Base-by-base conservation (phyloP, 2,888 invertebrate genomes). In the Coleophora flavipennella region DNA sequence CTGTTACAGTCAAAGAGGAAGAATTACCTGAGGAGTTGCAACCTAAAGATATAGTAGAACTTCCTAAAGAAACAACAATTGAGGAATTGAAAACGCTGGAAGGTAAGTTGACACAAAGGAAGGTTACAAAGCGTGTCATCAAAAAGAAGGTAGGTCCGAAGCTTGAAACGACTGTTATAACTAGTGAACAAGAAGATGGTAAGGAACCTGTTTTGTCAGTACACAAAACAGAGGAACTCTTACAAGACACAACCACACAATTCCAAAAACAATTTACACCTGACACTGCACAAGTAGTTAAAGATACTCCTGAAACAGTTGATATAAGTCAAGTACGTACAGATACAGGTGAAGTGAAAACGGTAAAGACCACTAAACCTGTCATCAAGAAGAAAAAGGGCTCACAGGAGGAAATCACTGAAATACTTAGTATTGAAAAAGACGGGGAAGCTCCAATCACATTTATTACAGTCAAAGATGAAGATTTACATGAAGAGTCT, bases 391-490 rank as follows among this genome's bases (percentile, higher is more conserved):
- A 77, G 48, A 67, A 65, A 28, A 62, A 67, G 42, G 69, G 75
- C 4, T 61, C 53, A 0, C 53, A 51, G 36, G 40, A 53, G 53
- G 66, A 59, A 65, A 74, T 73, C 46, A 83, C 60, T 52, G 71
- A 65, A 67, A 79, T 76, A 54, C 71, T 68, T 48, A 69, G 60
- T 53, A 51, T 67, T 46, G 65, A 45, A 57, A 75, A 63, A 66
- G 58, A 84, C 58, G 57, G 76, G 61, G 75, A 76, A 36, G 36
- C 59, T 13, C 55, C 66, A 27, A 41, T 64, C 26, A 54, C 61
- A 25, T 51, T 58, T 3, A 60, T 67, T n/a, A 54, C 39, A 44
- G 39, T 46, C 2, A 36, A 38, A 0, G 47, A 49, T 33, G 29
- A 47, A 42, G 20, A 50, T 27, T n/a, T 27, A 8, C 34, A 28